Base-by-base conservation (phyloP, 1,140 invertebrate species). In the Drosophila pruinosa region DNA sequence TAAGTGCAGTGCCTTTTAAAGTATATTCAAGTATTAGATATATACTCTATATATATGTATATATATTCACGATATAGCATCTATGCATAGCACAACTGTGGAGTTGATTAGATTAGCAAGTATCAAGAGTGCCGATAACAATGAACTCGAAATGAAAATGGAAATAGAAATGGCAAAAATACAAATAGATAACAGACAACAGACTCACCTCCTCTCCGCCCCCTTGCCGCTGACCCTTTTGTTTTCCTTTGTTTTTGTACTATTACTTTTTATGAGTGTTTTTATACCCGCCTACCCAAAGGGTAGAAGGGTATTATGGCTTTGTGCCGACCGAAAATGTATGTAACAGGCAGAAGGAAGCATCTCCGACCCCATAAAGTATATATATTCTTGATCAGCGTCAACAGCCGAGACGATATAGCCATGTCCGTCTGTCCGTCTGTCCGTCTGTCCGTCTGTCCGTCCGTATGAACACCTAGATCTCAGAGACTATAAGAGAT, bases 21-120 rank as follows among this genome's bases (percentile, higher is more conserved):
- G n/a, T n/a, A n/a, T n/a, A n/a, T n/a, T n/a, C n/a, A n/a, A 34
- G 4, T n/a, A 12, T 28, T 28, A 8, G 3, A 15, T 48, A 10
- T 50, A 50, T 31, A 17, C 7, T 15, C 2, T 8, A 38, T 34
- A 56, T 41, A 6, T 24, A 48, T 24, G 12, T 43, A 22, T 24
- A 47, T 36, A n/a, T 6, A 45, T 17, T 15, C n/a, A n/a, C n/a
- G n/a, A n/a, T 48, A 39, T 38, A 17, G 31, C n/a, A n/a, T n/a
- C n/a, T 31, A 14, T 57, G 17, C 21, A 52, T 39, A 53, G 6
- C 22, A 19, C 8, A 19, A 22, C 31, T 56, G 5, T 56, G 8
- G 36, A 5, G 2, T 54, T 43, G 61, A 64, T 64, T 45, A 64
- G 61, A 64, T 64, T 56, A 36, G 10, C 8, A 31, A 22, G n/a